Evolutionary conservation across 2,797 vertebrate genomes (phyloP).

Genomic region (Danio tinwini): DNA sequence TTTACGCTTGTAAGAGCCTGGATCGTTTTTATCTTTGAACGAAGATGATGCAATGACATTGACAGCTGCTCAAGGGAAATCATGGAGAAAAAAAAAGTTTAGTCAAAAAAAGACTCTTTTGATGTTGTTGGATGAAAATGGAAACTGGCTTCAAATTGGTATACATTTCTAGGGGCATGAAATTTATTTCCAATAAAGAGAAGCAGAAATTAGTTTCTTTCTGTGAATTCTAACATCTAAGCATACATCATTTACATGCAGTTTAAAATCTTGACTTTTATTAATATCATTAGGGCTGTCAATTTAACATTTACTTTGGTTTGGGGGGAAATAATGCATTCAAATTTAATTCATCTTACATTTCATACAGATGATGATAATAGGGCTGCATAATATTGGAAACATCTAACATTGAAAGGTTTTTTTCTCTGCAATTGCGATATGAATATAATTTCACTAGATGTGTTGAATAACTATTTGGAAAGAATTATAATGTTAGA

Average conservation of each 20-base stretch:
- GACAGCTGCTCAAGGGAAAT: neutral
- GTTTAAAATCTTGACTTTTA: neutral
- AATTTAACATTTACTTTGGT: too few species aligned
- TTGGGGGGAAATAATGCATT: too few species aligned
- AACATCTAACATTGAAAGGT: too few species aligned
- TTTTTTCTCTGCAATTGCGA: too few species aligned
- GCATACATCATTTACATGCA: neutral
- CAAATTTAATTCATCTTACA: too few species aligned
- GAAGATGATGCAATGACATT: neutral
- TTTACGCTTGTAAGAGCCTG: neutral
- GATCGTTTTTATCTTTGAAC: neutral
- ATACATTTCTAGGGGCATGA: neutral
- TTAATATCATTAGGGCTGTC: neutral
- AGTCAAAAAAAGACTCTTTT: slow-evolving; percentile 14
- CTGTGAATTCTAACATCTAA: neutral
- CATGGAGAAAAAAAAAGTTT: neutral
- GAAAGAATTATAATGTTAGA: too few species aligned
- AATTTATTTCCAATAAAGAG: neutral
- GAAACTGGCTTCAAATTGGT: neutral
- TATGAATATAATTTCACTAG: too few species aligned
- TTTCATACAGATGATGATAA: too few species aligned
- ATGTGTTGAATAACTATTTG: too few species aligned
- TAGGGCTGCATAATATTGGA: too few species aligned
- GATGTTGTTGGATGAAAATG: neutral
- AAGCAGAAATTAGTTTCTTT: neutral